Conservation (phyloP, 2,888 invertebrate genomes). For the Leptinotarsa haldemani region DNA sequence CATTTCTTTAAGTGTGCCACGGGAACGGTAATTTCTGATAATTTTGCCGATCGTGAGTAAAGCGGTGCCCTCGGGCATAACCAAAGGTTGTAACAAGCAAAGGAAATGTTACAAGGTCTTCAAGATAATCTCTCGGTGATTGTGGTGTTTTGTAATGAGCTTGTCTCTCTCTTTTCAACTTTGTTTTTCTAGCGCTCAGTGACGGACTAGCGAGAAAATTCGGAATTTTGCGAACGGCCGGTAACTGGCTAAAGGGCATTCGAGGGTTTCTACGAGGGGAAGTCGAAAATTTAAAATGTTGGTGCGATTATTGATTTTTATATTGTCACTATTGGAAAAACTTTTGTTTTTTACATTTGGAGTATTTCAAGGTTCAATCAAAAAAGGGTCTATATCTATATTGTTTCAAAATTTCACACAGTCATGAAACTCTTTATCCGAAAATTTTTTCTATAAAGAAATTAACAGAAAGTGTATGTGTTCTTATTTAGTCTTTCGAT, state of each 20-base stretch:
- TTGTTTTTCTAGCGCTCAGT: slow-evolving; percentile 9
- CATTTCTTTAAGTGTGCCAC: slow-evolving; percentile 11
- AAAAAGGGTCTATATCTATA: not conserved
- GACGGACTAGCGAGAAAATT: slow-evolving; percentile 15
- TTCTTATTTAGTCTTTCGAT: no score
- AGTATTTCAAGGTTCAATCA: not conserved
- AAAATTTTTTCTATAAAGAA: no score
- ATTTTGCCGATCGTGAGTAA: slow-evolving; percentile 54
- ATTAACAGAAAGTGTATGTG: no score
- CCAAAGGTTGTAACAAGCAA: slow-evolving; percentile 62
- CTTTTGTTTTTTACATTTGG: no score
- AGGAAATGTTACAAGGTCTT: slow-evolving; percentile 65
- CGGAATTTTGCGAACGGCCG: not conserved
- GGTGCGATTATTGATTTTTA: no score
- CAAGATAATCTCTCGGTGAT: slow-evolving; percentile 66
- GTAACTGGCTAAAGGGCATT: no score
- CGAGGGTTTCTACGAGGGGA: not conserved
- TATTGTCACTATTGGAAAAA: no score
- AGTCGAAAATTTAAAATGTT: not conserved
- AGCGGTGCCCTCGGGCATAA: slow-evolving; percentile 59
- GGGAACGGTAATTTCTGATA: slow-evolving; percentile 48
- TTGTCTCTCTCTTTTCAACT: slow-evolving; percentile 43
- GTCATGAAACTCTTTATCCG: no score
- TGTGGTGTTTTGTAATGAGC: slow-evolving; percentile 61
- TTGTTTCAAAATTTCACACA: no score